Conservation (phyloP, 2,797 vertebrate genomes). For the Adrianichthys oophorus region DNA sequence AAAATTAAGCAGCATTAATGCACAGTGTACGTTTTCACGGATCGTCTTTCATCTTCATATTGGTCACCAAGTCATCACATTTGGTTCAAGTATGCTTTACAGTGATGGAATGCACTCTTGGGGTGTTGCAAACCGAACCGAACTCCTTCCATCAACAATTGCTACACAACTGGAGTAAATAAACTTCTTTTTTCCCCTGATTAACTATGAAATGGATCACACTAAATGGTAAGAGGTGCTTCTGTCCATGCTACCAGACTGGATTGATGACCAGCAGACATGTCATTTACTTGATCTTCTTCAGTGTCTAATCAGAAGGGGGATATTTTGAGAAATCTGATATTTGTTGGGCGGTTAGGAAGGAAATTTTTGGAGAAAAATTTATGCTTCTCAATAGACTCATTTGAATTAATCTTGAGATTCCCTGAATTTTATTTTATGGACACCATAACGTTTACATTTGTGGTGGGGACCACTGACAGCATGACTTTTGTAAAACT, state of each 20-base stretch:
- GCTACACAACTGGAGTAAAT: slow-evolving; percentile 2
- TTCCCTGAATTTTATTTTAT: neutral
- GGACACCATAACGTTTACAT: neutral
- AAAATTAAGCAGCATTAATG: slow-evolving; percentile 24
- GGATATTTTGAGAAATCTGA: too few relatives aligned
- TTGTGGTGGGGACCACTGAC: neutral
- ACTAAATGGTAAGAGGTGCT: slow-evolving; percentile 2
- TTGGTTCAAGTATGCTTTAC: slow-evolving; percentile 41
- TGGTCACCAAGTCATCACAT: slow-evolving; percentile 37
- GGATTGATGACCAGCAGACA: too few relatives aligned
- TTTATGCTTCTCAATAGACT: neutral
- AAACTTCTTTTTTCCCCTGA: slow-evolving; percentile 7
- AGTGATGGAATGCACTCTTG: slow-evolving; percentile 36
- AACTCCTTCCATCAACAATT: slow-evolving; percentile 15
- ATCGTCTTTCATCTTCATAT: slow-evolving; percentile 18
- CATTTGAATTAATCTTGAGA: neutral
- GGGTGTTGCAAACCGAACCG: slow-evolving; percentile 8
- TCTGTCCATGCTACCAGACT: neutral
- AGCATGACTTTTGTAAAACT: too few relatives aligned
- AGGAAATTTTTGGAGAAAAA: neutral
- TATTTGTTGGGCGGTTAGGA: neutral
- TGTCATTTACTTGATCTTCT: too few relatives aligned
- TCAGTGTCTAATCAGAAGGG: neutral
- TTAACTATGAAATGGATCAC: neutral
- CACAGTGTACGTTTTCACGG: slow-evolving; percentile 7